These are phyloP conservation scores for Boleophthalmus pectinirostris DNA, from an alignment of 2,113 vertebrate genomes.

Conservation along the genomic window DNA sequence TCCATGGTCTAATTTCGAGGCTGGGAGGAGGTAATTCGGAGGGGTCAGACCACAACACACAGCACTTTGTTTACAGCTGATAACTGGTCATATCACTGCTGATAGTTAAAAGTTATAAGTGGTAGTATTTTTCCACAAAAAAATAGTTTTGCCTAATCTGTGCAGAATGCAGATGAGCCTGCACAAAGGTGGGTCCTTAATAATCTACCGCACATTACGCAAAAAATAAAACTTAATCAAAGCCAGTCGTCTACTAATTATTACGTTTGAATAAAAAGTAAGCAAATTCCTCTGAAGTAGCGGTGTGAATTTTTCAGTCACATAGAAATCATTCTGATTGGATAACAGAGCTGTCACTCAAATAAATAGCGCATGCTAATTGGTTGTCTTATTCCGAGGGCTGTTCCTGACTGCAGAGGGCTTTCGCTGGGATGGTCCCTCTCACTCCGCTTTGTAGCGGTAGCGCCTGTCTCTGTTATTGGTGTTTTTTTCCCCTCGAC, in stretches of 20 bases:
- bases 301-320: not conserved
- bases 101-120: not conserved
- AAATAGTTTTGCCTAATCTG: too few relatives aligned
- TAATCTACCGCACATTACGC: not conserved
- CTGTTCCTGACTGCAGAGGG: slow-evolving; percentile 1
- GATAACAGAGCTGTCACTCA: slow-evolving; percentile 34
- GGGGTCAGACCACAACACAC: too few relatives aligned
- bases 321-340: slow-evolving; percentile 22
- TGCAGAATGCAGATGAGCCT: too few relatives aligned
- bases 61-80: not conserved
- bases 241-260: not conserved
- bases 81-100: not conserved
- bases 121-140: too few relatives aligned
- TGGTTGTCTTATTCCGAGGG: slow-evolving; percentile 40
- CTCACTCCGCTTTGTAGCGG: not conserved
- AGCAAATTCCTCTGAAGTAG: slow-evolving; percentile 49
- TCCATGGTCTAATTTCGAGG: too few relatives aligned
- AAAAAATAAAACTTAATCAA: not conserved
- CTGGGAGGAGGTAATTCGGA: too few relatives aligned
- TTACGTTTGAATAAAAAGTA: not conserved
- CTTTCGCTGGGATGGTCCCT: slow-evolving; percentile 22
- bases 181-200: too few relatives aligned
- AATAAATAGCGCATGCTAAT: slow-evolving; percentile 12
- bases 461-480: slow-evolving; percentile 27
- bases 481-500: slow-evolving; percentile 41